Evolutionary conservation across 2,113 vertebrate genomes (phyloP).

Genomic region (Hippolais icterina): DNA sequence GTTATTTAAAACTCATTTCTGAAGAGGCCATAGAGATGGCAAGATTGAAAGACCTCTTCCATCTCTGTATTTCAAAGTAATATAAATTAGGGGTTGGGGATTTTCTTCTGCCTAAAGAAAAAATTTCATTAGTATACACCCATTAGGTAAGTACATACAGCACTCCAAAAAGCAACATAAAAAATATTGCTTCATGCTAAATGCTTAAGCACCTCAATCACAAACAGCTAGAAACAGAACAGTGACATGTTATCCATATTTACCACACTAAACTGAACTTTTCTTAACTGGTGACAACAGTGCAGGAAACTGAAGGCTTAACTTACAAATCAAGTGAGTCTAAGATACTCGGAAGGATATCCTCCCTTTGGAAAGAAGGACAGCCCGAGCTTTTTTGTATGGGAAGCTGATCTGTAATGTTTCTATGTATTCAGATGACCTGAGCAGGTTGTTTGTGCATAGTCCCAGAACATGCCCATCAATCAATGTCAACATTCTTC

Average conservation of each 20-base stretch:
- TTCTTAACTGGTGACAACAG: conserved; percentile 2
- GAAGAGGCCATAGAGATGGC: neutral
- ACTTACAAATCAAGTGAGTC: conserved; percentile 70
- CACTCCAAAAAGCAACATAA: neutral
- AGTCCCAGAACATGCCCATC: conserved; percentile 51
- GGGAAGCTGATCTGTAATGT: neutral
- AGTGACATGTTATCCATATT: neutral
- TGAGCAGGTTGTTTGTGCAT: neutral
- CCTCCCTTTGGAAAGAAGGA: conserved; percentile 43
- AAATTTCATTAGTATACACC: neutral
- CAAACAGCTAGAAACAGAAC: neutral
- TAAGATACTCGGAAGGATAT: conserved; percentile 21
- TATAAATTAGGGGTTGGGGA: neutral
- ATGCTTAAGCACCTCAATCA: neutral
- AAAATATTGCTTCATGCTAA: conserved; percentile 25
- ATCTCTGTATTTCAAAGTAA: neutral
- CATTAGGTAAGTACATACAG: neutral
- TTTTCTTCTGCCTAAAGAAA: neutral
- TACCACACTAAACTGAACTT: conserved; percentile 23
- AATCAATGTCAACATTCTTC: conserved; percentile 67
- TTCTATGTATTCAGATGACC: conserved; percentile 55
- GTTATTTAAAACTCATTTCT: neutral
- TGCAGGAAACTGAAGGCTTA: conserved; percentile 66
- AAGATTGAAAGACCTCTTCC: neutral
- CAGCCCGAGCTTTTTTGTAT: conserved; percentile 5